These are phyloP conservation scores for Ganaspis brasiliensis DNA, from an alignment of 2,888 invertebrate genomes.

Conservation along the genomic window DNA sequence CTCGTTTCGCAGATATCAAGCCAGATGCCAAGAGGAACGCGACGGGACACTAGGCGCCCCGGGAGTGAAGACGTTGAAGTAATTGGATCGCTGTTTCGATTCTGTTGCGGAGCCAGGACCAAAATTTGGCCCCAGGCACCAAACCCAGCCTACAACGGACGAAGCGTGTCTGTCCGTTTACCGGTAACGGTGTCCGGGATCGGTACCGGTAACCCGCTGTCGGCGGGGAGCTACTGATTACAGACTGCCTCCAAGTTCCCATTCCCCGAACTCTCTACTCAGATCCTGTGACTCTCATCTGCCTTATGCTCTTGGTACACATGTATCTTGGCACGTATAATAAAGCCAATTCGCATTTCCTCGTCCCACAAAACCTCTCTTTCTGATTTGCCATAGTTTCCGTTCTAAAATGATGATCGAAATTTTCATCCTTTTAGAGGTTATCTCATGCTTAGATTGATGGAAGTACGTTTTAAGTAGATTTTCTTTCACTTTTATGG, in stretches of 20 bases:
- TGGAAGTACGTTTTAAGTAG: too few relatives aligned
- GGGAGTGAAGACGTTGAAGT: constrained; percentile 75
- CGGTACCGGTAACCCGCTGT: constrained; percentile 59
- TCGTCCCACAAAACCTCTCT: not conserved
- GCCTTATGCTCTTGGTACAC: constrained; percentile 57
- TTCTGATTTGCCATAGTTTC: constrained; percentile 2
- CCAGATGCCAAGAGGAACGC: constrained; percentile 58
- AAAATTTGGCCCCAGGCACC: constrained; percentile 6
- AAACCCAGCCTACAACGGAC: not conserved
- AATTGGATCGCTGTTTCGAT: constrained; percentile 73
- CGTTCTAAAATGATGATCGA: too few relatives aligned
- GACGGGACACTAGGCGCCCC: constrained; percentile 71
- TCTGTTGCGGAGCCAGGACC: constrained; percentile 51
- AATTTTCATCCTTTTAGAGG: too few relatives aligned
- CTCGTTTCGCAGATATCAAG: constrained; percentile 25
- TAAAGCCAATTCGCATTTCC: constrained; percentile 58
- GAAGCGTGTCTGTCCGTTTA: constrained; percentile 56
- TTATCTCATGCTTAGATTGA: too few relatives aligned
- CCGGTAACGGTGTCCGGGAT: constrained; percentile 45
- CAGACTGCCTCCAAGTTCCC: constrained; percentile 65
- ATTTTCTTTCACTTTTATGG: too few relatives aligned
- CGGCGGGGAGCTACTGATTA: constrained; percentile 68
- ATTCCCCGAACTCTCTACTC: constrained; percentile 29
- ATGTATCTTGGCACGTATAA: constrained; percentile 68
- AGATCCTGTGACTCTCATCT: not conserved